Percentiles rank a stretch among this genome's conserved stretches.
phyloP scores from a whole-genome alignment of 2,888 invertebrate species.

The Tetragonisca angustula region DNA sequence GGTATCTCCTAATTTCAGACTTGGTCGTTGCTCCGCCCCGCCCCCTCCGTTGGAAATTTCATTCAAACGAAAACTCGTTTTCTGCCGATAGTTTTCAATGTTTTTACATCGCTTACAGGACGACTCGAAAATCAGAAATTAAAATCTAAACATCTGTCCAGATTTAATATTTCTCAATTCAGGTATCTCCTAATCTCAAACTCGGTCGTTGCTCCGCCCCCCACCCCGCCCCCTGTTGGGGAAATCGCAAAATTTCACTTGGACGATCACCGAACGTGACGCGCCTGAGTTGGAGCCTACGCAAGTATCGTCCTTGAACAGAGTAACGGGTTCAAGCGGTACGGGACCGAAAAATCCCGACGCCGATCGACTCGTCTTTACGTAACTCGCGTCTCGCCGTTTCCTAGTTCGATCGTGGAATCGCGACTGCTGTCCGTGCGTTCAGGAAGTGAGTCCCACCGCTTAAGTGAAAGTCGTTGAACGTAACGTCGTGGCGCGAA shows the following conservation, averaged over 20 bases:
- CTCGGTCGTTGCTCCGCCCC: background rate
- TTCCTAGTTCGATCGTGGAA: conserved; percentile 69
- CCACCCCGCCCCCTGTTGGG: too few species aligned
- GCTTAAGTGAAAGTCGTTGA: conserved; percentile 79
- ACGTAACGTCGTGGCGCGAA: conserved; percentile 36
- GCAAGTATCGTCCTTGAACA: conserved; percentile 38
- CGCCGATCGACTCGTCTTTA: conserved; percentile 22
- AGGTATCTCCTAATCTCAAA: background rate
- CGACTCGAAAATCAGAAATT: background rate
- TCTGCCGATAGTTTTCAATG: too few species aligned
- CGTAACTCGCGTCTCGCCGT: conserved; percentile 33
- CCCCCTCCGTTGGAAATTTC: too few species aligned
- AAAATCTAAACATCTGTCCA: background rate
- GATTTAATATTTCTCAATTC: background rate
- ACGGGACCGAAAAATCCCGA: conserved; percentile 12
- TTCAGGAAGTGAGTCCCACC: conserved; percentile 77
- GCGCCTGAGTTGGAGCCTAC: background rate
- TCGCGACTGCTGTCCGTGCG: conserved; percentile 62
- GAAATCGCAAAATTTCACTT: conserved; percentile 19
- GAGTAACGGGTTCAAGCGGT: conserved; percentile 2
- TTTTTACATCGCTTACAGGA: too few species aligned
- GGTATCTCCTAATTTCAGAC: too few species aligned
- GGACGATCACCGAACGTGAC: background rate
- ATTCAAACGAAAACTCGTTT: too few species aligned
- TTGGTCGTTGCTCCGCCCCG: too few species aligned